Evolutionary conservation across 2,888 invertebrate species (phyloP), one percentile per base, ranked within the genome.

Genomic region (Tachina grossa): DNA sequence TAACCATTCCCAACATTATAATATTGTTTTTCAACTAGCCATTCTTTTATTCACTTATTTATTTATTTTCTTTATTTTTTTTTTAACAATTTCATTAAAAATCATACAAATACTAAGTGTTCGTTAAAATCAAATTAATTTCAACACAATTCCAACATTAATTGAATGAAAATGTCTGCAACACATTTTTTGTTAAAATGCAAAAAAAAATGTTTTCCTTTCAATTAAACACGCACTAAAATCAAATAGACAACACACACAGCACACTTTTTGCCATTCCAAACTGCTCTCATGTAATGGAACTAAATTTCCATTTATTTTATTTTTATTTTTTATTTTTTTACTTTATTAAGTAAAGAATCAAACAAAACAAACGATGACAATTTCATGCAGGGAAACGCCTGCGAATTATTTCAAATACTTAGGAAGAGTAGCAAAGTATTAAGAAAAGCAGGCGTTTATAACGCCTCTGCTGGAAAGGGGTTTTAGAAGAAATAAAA

Each of bases 171-270:
- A 83, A 75, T 81, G 79, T 72, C 83, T 79, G 69, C 69, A 75
- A 63, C 65, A 66, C 43, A 51, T 57, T 68, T 68, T 65, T 57
- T 45, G 22, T 16, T 4, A 4, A 16, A 8, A 16, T n/a, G n/a
- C 84, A 45, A 41, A 49, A 31, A 80, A 72, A 81, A 87, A 59
- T 80, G 85, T 87, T 88, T 88, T 88, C 87, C 86, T 88, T 88
- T 88, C 88, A 88, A 88, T 88, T 88, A 88, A 88, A 88, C 88
- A 88, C 88, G 87, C 87, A 88, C 86, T 86, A 83, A 87, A 83
- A 83, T 76, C 79, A 80, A 72, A 83, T 63, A 76, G 71, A 79
- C 59, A 71, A 63, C 59, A 63, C 53, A 63, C 59, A 63, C 53
- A 68, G 11, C 16, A 55, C 19, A 16, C 31, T 65, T 75, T 61